Percentiles rank a stretch among this genome's conserved stretches.
Conservation (phyloP, 1,140 invertebrate genomes). For the Alviniconcha marisindica region DNA sequence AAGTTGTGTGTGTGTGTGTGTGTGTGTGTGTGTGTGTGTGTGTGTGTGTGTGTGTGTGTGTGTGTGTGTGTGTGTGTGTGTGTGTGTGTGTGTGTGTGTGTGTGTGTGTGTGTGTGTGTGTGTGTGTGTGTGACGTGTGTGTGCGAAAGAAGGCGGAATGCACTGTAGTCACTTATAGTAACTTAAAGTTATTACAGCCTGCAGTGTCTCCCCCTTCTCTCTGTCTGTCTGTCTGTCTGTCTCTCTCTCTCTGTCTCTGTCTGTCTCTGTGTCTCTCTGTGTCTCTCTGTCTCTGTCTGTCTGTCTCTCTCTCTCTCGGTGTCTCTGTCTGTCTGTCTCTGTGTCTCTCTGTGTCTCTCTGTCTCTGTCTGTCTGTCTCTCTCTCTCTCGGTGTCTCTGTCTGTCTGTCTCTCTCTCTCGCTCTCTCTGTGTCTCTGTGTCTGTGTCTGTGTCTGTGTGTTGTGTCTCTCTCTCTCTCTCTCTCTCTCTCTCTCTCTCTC, state of each 20-base stretch:
- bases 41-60: background rate
- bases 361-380: background rate
- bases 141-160: no score
- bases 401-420: background rate
- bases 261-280: background rate
- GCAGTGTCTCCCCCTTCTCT: no score
- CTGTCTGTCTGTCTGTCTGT: constrained; percentile 30
- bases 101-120: background rate
- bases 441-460: constrained; percentile 9
- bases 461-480: no score
- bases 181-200: no score
- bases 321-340: background rate
- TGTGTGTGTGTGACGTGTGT: background rate
- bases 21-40: background rate
- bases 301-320: background rate
- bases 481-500: no score
- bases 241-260: constrained; percentile 29
- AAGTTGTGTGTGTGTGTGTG: constrained; percentile 5
- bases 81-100: constrained; percentile 10
- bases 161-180: no score
- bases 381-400: background rate
- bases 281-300: background rate
- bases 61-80: constrained; percentile 7
- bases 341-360: no score
- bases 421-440: constrained; percentile 6